A percentile compares a stretch with the other conserved stretches of the same genome.
Evolutionary conservation across 2,113 vertebrate species (phyloP).

Genomic region (Dunckerocampus dactyliophorus): DNA sequence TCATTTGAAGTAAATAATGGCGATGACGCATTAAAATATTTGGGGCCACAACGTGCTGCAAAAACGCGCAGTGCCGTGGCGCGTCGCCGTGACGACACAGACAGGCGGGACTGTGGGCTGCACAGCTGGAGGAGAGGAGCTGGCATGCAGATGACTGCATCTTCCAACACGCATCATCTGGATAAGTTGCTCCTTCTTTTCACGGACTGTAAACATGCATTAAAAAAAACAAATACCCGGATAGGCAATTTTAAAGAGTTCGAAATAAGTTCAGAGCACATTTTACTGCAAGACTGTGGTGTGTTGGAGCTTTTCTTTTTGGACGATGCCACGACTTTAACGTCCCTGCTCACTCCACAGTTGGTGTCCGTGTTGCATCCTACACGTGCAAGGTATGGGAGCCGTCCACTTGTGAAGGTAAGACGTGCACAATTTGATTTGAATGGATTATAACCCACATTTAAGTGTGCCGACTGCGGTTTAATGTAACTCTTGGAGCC

Average conservation of each 20-base stretch:
- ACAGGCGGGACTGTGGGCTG: constrained; percentile 60
- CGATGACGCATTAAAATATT: not conserved
- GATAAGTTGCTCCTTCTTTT: constrained; percentile 17
- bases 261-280: constrained; percentile 14
- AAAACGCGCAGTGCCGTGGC: not conserved
- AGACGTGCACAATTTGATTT: constrained; percentile 15
- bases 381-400: constrained; percentile 38
- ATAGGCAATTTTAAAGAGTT: not conserved
- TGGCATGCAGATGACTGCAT: constrained; percentile 26
- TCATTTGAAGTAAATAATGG: too few relatives aligned
- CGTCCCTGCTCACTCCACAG: constrained; percentile 13
- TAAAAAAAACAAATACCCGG: constrained; percentile 3
- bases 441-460: too few relatives aligned
- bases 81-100: constrained; percentile 30
- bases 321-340: constrained; percentile 38
- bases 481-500: too few relatives aligned
- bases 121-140: constrained; percentile 49
- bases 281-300: constrained; percentile 2
- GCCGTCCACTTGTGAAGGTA: constrained; percentile 60
- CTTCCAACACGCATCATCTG: constrained; percentile 7
- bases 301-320: not conserved
- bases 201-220: not conserved
- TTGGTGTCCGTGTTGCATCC: constrained; percentile 18
- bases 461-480: too few relatives aligned
- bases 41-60: not conserved